These are phyloP conservation scores for Melitaea athalia DNA, from an alignment of 2,888 invertebrate species.

Conservation along the genomic window DNA sequence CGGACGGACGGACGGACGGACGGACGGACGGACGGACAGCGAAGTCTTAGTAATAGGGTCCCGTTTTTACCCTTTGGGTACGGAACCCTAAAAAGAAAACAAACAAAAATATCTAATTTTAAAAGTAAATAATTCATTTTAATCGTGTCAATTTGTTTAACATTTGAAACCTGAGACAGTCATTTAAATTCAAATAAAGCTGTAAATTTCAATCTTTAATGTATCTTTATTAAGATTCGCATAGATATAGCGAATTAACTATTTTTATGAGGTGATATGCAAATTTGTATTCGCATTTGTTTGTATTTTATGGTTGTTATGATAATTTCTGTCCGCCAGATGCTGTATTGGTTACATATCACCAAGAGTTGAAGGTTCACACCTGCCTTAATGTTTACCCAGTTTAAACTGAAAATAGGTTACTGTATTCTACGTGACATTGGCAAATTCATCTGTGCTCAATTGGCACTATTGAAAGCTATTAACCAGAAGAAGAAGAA, in stretches of 20 bases:
- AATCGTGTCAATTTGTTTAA: not conserved
- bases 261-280: not conserved
- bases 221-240: slow-evolving; percentile 6
- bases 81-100: not conserved
- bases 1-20: too few species aligned
- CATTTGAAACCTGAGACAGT: not conserved
- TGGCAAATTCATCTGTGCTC: too few species aligned
- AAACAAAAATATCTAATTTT: not conserved
- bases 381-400: too few species aligned
- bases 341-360: not conserved
- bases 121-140: slow-evolving; percentile 4
- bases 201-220: not conserved
- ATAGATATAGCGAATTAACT: not conserved
- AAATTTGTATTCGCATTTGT: slow-evolving; percentile 1
- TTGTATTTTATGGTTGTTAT: not conserved
- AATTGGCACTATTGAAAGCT: too few species aligned
- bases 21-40: too few species aligned
- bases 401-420: too few species aligned
- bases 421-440: too few species aligned
- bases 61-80: too few species aligned
- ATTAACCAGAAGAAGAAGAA: too few species aligned
- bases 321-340: not conserved
- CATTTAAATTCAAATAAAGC: slow-evolving; percentile 7
- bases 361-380: too few species aligned
- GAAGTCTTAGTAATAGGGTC: too few species aligned